Evolutionary conservation across 2,797 vertebrate genomes (phyloP).

Genomic region (Gymnothorax reevesii): DNA sequence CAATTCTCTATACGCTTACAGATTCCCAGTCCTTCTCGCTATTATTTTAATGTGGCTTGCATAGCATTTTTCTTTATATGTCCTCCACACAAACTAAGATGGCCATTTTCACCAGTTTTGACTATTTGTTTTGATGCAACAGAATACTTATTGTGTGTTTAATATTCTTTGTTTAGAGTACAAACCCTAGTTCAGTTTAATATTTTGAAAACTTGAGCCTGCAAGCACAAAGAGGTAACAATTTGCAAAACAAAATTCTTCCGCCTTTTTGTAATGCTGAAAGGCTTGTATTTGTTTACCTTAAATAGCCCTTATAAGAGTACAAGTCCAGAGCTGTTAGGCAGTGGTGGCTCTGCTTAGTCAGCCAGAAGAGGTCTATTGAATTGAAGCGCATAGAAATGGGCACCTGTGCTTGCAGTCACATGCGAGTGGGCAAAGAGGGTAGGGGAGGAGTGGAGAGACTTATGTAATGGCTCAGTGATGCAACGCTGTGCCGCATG

Average conservation of each 20-base stretch:
- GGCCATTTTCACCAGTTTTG: background rate
- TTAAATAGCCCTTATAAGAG: background rate
- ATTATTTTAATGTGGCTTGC: background rate
- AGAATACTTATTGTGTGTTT: background rate
- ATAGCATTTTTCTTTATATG: background rate
- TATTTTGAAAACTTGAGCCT: background rate
- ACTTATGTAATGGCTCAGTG: constrained; percentile 36
- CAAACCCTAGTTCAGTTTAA: background rate
- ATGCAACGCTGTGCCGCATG: constrained; percentile 22
- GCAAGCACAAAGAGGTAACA: background rate
- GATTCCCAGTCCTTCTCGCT: background rate
- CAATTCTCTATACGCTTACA: background rate
- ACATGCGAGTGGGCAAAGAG: background rate
- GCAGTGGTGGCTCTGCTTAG: background rate
- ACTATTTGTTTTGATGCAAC: background rate
- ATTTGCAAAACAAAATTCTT: background rate
- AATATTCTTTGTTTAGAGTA: background rate
- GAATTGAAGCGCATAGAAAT: background rate
- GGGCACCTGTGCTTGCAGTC: background rate
- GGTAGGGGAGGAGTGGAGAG: background rate
- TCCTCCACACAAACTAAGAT: background rate
- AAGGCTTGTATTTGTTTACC: background rate
- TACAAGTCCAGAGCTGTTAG: background rate
- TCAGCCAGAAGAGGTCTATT: background rate
- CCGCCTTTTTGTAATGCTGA: background rate